Conservation (phyloP, 2,113 vertebrate species). For the Oncorhynchus gorbuscha region DNA sequence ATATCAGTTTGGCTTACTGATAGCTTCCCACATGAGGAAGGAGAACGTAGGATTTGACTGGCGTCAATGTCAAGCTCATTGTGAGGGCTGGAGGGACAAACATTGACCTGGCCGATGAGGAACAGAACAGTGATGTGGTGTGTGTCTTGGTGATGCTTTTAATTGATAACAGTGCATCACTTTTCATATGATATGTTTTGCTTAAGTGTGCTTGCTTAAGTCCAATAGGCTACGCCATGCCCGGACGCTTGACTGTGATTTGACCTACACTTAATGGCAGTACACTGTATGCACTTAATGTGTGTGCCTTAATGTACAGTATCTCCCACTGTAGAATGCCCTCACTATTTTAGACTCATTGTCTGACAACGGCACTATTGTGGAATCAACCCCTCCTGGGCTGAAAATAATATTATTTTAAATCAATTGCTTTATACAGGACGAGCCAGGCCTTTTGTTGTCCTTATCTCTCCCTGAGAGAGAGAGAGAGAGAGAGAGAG, state of each 20-base stretch:
- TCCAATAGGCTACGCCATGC: not conserved
- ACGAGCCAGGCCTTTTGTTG: slow-evolving; percentile 7
- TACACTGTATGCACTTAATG: not conserved
- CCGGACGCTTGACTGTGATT: not conserved
- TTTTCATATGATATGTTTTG: not conserved
- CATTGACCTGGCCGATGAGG: not conserved
- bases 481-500: not conserved
- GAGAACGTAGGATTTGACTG: not conserved
- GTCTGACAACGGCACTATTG: not conserved
- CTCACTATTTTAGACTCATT: not conserved
- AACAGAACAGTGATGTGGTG: too few relatives aligned
- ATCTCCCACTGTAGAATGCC: not conserved
- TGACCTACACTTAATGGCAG: not conserved
- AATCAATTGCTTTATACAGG: slow-evolving; percentile 16
- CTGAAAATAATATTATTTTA: slow-evolving; percentile 23
- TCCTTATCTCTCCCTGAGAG: not conserved
- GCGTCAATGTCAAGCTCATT: not conserved
- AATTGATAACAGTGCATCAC: not conserved
- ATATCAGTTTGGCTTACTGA: not conserved
- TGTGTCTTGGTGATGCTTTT: not conserved
- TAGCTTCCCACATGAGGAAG: not conserved
- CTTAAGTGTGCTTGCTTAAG: not conserved
- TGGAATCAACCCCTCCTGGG: not conserved
- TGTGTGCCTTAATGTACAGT: too few relatives aligned
- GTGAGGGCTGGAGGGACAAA: not conserved